A percentile compares a stretch with the other conserved stretches of the same genome.
These are phyloP conservation scores for Lamproptera curius DNA, from an alignment of 2,888 invertebrate species.

Conservation along the genomic window DNA sequence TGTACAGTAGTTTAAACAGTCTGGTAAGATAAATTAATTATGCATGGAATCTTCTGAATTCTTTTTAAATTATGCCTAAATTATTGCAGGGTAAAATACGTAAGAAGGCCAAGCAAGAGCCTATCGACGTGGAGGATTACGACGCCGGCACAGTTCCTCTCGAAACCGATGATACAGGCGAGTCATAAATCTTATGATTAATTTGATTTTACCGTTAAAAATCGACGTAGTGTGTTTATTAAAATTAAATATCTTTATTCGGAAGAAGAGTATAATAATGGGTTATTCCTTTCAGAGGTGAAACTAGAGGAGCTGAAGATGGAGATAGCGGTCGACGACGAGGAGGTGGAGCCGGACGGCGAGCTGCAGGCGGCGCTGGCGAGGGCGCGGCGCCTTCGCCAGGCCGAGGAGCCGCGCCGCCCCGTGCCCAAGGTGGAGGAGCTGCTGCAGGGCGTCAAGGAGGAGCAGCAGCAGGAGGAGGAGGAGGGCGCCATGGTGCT, in stretches of 20 bases:
- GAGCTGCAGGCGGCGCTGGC: slow-evolving; percentile 85
- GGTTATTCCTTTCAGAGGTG: slow-evolving; percentile 46
- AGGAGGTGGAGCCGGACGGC: slow-evolving; percentile 83
- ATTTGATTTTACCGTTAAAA: too few species aligned
- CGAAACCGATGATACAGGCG: slow-evolving; percentile 82
- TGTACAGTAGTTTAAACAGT: too few species aligned
- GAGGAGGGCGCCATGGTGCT: slow-evolving; percentile 83
- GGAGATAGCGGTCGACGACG: slow-evolving; percentile 58
- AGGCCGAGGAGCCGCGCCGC: slow-evolving; percentile 78
- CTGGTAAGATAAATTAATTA: too few species aligned
- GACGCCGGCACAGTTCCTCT: slow-evolving; percentile 59
- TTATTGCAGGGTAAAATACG: slow-evolving; percentile 66
- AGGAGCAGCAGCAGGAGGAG: slow-evolving; percentile 45
- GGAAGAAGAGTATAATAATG: too few species aligned
- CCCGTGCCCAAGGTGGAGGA: slow-evolving; percentile 57
- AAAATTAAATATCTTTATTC: too few species aligned
- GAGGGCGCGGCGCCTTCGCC: slow-evolving; percentile 84
- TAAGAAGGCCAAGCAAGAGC: slow-evolving; percentile 64
- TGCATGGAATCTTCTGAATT: too few species aligned
- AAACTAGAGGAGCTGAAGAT: slow-evolving; percentile 36
- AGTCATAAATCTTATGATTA: too few species aligned
- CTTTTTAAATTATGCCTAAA: too few species aligned
- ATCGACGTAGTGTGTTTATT: too few species aligned
- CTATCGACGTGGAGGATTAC: slow-evolving; percentile 72
- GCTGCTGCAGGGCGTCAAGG: slow-evolving; percentile 73